Evolutionary conservation across 2,113 vertebrate species (phyloP), one percentile per base, ranked within the genome.

Genomic region (Chloroceryle aenea): DNA sequence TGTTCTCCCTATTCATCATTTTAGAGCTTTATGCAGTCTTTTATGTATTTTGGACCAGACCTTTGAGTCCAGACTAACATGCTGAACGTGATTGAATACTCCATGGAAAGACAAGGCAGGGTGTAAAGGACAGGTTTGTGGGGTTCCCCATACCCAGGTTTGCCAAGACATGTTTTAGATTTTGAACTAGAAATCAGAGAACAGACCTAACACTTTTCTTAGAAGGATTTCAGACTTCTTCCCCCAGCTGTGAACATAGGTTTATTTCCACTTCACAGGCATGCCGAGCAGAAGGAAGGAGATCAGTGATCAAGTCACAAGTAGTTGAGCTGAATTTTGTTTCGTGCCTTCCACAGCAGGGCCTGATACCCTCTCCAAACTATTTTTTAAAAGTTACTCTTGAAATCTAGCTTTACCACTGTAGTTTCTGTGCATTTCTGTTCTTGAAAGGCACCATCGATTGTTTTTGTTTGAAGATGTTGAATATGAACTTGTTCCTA

Each of bases 401-500:
- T 92, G 47, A 77, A 85, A 95, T 68, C 40, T 55, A 68, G 68
- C 64, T 88, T 66, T 58, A 58, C 67, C 48, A 58, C 84, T 47
- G 53, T 56, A 32, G 76, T 56, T 80, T 87, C 91, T 88, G 0
- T 91, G 63, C 72, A 59, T 85, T 96, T 95, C 42, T 90, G 47
- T 74, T 96, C 82, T 80, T 94, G 52, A 91, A 94, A 94, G 81
- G 84, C 77, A 21, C 84, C 76, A 91, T 91, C 85, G 48, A 80
- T 84, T 96, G 91, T 96, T 96, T 96, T 89, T 69, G 72, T 95
- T 96, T 68, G 72, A 89, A 94, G 82, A 63, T 89, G 81, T 3
- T 97, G 96, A 96, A 97, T 96, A 95, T 96, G 96, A 93, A 97
- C 94, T 95, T 97, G 95, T 97, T 95, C 96, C 96, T 95, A 2